Evolutionary conservation across 2,797 vertebrate species (phyloP), one percentile per base, ranked within the genome.

Genomic region (Alcedo quadribrachys): DNA sequence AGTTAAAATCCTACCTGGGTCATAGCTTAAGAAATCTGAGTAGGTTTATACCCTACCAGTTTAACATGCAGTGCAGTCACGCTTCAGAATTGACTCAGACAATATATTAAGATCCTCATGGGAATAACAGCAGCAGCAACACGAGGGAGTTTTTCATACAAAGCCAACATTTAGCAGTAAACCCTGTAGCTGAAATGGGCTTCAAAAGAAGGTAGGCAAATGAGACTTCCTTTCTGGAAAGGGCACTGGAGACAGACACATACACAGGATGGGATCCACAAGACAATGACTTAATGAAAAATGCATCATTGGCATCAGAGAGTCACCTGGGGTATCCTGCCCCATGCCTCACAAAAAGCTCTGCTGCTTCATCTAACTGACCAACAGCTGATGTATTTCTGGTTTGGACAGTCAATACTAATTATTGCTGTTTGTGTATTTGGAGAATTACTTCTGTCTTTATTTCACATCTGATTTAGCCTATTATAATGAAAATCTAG

Each of bases 301-400:
- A n/a, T 27, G 24, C 2, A 0, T 73, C n/a, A 6, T 0, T 1
- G 0, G 8, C 13, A 15, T n/a, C 15, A 53, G 28, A 48, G 16
- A 15, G 28, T 0, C 1, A 8, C 15, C 5, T 19, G 35, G 5
- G 9, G 37, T 50, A 20, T 77, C 37, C 51, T 46, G 10, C 7
- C 32, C 14, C 33, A 11, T 42, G 22, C 5, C 55, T 55, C 48
- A 50, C n/a, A 74, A 42, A 58, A 62, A 43, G 8, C 15, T 53
- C n/a, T 76, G 24, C 30, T 73, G 4, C 43, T 71, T 82, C 37
- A 9, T 22, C 32, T 21, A 5, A 15, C 28, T 75, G 53, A 74
- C 24, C 33, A 60, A 46, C 21, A 75, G 45, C 22, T 32, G 24
- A 18, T 60, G 15, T 25, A 60, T 60, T 84, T 86, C 81, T 75